These are phyloP conservation scores for Anorthoa munda DNA, from an alignment of 2,888 invertebrate genomes.

Conservation along the genomic window DNA sequence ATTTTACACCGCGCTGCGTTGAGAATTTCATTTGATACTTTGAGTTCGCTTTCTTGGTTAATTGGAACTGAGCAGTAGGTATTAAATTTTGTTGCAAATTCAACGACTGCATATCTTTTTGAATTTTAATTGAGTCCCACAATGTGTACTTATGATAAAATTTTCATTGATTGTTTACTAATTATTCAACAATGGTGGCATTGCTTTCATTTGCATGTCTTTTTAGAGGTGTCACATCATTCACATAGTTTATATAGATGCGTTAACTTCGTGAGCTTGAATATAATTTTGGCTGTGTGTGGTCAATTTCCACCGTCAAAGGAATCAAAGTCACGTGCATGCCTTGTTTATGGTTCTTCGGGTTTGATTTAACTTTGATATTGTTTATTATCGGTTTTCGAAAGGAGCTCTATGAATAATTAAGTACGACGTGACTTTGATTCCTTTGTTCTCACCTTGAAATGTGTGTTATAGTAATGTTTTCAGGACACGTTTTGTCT, in stretches of 20 bases:
- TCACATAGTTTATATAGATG: constrained; percentile 51
- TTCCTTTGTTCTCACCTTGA: constrained; percentile 63
- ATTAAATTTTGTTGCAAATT: constrained; percentile 26
- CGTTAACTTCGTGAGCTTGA: constrained; percentile 40
- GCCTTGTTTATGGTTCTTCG: constrained; percentile 62
- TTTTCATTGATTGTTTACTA: constrained; percentile 22
- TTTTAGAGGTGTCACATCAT: constrained; percentile 36
- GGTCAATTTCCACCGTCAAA: constrained; percentile 68
- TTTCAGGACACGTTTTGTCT: constrained; percentile 63
- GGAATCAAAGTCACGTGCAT: constrained; percentile 66
- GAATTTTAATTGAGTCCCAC: constrained; percentile 15
- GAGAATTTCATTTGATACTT: constrained; percentile 66
- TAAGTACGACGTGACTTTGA: constrained; percentile 69
- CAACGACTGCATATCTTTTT: constrained; percentile 5
- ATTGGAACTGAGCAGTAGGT: constrained; percentile 45
- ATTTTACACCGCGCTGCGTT: constrained; percentile 62
- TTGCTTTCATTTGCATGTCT: constrained; percentile 37
- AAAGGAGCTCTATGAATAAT: constrained; percentile 71
- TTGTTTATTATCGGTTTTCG: constrained; percentile 74
- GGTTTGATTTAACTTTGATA: constrained; percentile 73
- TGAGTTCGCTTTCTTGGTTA: constrained; percentile 63
- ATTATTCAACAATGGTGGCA: constrained; percentile 30
- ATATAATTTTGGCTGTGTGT: constrained; percentile 64
- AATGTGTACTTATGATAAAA: constrained; percentile 9
- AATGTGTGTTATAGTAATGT: constrained; percentile 57